phyloP scores from a whole-genome alignment of 2,888 invertebrate species.

The Cryptocephalus primarius region DNA sequence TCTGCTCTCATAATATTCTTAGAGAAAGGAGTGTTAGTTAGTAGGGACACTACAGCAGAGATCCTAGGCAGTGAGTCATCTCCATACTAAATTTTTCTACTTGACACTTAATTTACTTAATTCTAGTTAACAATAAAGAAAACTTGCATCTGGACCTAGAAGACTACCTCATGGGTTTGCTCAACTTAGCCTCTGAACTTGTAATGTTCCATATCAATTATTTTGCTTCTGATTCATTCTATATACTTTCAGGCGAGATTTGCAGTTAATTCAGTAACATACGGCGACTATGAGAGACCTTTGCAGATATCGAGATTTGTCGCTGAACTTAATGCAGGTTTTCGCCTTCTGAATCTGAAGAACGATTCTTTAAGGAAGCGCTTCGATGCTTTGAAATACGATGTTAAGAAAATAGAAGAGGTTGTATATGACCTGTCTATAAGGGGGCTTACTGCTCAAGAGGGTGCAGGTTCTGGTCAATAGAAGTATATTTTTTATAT shows the following conservation, averaged over 20 bases:
- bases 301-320: conserved; percentile 77
- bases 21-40: conserved; percentile 63
- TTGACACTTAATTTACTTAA: background rate
- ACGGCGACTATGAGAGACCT: conserved; percentile 73
- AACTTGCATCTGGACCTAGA: conserved; percentile 86
- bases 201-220: conserved; percentile 37
- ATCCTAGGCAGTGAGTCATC: conserved; percentile 57
- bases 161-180: conserved; percentile 76
- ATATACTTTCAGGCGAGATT: conserved; percentile 52
- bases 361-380: conserved; percentile 79
- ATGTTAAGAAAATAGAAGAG: conserved; percentile 89
- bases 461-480: background rate
- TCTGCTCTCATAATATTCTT: conserved; percentile 70
- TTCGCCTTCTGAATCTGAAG: conserved; percentile 79
- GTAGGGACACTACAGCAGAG: conserved; percentile 63
- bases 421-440: conserved; percentile 82
- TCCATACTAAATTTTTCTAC: background rate
- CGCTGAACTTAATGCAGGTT: conserved; percentile 79
- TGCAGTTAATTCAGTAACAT: conserved; percentile 75
- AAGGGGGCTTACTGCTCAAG: conserved; percentile 52
- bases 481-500: background rate
- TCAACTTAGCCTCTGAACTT: conserved; percentile 76
- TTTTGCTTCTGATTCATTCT: conserved; percentile 1
- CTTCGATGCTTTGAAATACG: conserved; percentile 81
- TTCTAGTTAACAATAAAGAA: conserved; percentile 58